Base-by-base conservation (phyloP, 1,140 invertebrate genomes). In the Aradophagus sp. region DNA sequence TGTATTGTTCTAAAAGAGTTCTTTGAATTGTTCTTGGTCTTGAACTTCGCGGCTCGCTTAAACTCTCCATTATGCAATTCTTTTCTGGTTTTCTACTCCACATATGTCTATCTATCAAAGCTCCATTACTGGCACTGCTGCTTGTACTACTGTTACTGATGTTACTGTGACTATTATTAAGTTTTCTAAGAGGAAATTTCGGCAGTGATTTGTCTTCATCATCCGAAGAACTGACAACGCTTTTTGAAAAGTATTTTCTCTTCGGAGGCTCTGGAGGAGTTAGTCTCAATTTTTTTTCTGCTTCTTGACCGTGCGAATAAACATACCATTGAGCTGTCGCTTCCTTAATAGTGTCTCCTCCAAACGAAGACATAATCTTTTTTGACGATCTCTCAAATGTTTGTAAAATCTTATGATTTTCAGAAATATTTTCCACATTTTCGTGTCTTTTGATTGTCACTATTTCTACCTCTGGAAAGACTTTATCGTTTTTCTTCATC, bases 241-340 rank as follows among this genome's bases (percentile, higher is more conserved):
- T 75, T 42, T 81, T 83, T 4, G 78, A 65, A 20, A 80, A 78
- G 62, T 83, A 85, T 50, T 85, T 87, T 19, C 86, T 77, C 34
- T 86, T 87, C 15, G 86, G 86, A 6, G 87, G 87, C 58, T 85
- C 81, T 1, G 86, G 86, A 2, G 87, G 86, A 6, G 79, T 83
- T 12, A 79, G 19, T 44, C 73, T 70, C 13, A 59, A 39, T 41
- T 78, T 83, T 7, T 58, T 67, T 31, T 86, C 80, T 0, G 69
- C 19, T 4, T 69, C 77, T 80, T 41, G 41, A 31, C 26, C 65
- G 7, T 66, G 55, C 0, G 58, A 62, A 35, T 53, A 67, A 0
- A 48, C 26, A 16, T 56, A 67, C 3, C 56, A 2, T 0, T 34
- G 29, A n/a, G 14, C 23, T 1, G 15, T 0, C n/a, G n/a, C n/a